Evolutionary conservation across 2,888 invertebrate genomes (phyloP).

Genomic region (Spodoptera exigua): DNA sequence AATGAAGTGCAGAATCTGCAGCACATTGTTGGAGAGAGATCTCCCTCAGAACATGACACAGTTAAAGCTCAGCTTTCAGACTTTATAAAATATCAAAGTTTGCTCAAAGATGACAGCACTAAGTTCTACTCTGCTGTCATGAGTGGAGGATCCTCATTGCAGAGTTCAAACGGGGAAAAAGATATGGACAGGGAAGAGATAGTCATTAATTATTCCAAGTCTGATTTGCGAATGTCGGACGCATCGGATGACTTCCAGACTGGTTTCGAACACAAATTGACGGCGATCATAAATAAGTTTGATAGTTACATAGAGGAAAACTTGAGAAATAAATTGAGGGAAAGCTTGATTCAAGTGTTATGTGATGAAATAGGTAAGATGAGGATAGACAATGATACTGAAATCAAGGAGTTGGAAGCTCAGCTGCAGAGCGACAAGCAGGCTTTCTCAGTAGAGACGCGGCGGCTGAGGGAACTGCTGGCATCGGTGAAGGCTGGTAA

Average conservation of each 20-base stretch:
- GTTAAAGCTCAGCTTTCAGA: conserved; percentile 83
- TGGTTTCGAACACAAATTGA: conserved; percentile 78
- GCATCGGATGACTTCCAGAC: conserved; percentile 79
- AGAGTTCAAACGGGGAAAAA: conserved; percentile 83
- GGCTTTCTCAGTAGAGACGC: conserved; percentile 86
- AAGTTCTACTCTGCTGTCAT: conserved; percentile 83
- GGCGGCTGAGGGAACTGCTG: conserved; percentile 87
- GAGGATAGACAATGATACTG: conserved; percentile 79
- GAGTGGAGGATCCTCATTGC: conserved; percentile 79
- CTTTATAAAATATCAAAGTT: conserved; percentile 81
- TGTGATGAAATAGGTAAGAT: conserved; percentile 87
- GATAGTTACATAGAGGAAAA: conserved; percentile 81
- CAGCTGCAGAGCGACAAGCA: conserved; percentile 90
- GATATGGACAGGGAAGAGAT: conserved; percentile 87
- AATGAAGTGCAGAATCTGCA: conserved; percentile 89
- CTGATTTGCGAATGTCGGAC: conserved; percentile 78
- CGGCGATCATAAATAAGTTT: conserved; percentile 74
- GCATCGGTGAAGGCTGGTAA: conserved; percentile 89
- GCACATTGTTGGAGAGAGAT: conserved; percentile 74
- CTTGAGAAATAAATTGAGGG: conserved; percentile 82
- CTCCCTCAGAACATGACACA: conserved; percentile 79
- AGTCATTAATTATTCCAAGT: conserved; percentile 81
- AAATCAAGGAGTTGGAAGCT: conserved; percentile 78
- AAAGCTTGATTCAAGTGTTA: conserved; percentile 88
- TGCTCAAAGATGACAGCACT: conserved; percentile 82